These are phyloP conservation scores for Diplodus puntazzo DNA, from an alignment of 2,797 vertebrate genomes.

Conservation along the genomic window DNA sequence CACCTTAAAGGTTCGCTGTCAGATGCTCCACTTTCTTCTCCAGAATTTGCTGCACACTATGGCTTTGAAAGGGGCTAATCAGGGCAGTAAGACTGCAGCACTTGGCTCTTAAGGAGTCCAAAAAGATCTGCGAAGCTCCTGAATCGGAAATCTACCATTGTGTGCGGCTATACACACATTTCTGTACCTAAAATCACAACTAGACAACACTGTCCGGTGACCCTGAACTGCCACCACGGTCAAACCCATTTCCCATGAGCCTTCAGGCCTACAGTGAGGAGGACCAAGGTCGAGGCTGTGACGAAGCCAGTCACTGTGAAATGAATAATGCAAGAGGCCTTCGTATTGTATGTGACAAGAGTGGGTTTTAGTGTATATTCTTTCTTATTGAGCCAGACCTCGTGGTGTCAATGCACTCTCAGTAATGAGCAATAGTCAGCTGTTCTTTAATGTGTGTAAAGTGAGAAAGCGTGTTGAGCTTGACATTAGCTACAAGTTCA, in stretches of 20 bases:
- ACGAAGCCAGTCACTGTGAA: conserved; percentile 41
- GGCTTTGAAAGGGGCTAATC: not conserved
- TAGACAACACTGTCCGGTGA: conserved; percentile 16
- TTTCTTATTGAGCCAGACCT: not conserved
- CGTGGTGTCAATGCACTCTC: conserved; percentile 40
- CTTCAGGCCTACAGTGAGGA: conserved; percentile 29
- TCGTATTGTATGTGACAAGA: conserved; percentile 35
- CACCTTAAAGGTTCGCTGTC: not conserved
- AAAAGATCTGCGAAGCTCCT: not conserved
- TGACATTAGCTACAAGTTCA: not conserved
- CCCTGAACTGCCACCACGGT: conserved; percentile 26
- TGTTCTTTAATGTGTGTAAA: conserved; percentile 21
- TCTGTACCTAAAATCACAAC: not conserved
- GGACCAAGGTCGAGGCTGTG: conserved; percentile 61
- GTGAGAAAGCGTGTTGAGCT: conserved; percentile 33
- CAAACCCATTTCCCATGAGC: conserved; percentile 49
- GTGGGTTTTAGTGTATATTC: conserved; percentile 7
- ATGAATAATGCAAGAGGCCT: conserved; percentile 64
- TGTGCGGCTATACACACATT: too few species aligned
- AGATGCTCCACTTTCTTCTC: not conserved
- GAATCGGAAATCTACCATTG: not conserved
- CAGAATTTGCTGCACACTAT: too few species aligned
- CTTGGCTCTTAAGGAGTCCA: not conserved
- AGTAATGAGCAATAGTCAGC: conserved; percentile 45
- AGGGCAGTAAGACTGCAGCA: not conserved